Percentiles rank a stretch among this genome's conserved stretches.
phyloP scores from a whole-genome alignment of 2,797 vertebrate genomes.

The Atherinosoma microstoma region DNA sequence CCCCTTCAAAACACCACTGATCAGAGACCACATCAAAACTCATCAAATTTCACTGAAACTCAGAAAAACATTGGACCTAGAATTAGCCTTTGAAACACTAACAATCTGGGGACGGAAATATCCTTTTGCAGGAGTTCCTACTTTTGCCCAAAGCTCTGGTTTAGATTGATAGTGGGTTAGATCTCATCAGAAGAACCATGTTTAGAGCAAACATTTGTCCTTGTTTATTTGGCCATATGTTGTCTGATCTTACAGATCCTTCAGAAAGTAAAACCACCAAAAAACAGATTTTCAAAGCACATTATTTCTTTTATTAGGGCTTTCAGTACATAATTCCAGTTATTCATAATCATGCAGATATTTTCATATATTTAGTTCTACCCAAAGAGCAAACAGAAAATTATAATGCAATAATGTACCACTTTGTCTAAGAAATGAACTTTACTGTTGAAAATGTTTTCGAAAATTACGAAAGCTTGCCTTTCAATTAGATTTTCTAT shows the following conservation, averaged over 20 bases:
- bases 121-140: conserved; percentile 64
- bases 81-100: conserved; percentile 73
- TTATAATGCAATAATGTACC: not conserved
- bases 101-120: conserved; percentile 75
- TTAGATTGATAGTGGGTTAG: conserved; percentile 59
- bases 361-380: not conserved
- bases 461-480: conserved; percentile 9
- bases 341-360: conserved; percentile 10
- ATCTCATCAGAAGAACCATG: conserved; percentile 55
- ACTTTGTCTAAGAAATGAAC: conserved; percentile 18
- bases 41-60: conserved; percentile 70
- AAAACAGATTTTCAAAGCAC: conserved; percentile 16
- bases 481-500: conserved; percentile 26
- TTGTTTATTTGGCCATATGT: conserved; percentile 56
- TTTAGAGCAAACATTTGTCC: conserved; percentile 51
- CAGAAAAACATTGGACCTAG: conserved; percentile 65
- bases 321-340: not conserved
- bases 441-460: conserved; percentile 10
- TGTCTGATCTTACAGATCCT: conserved; percentile 52
- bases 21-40: conserved; percentile 82
- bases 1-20: conserved; percentile 69
- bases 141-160: conserved; percentile 62
- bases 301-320: conserved; percentile 16
- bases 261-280: conserved; percentile 43
- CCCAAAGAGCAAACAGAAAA: not conserved